Evolutionary conservation across 2,888 invertebrate genomes (phyloP).

Genomic region (Hydriomena furcata): DNA sequence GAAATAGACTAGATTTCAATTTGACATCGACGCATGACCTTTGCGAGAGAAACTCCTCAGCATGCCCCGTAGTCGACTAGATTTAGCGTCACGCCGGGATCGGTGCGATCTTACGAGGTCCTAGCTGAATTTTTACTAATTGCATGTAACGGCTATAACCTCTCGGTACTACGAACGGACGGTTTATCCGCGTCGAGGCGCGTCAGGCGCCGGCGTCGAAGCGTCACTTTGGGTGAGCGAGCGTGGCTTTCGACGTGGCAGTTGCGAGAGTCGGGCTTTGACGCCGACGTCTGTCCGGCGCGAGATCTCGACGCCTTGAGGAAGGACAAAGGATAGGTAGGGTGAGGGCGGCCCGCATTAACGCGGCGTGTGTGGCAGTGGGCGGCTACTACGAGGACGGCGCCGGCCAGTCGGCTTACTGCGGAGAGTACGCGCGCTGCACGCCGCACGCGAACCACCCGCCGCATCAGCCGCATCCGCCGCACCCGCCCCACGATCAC

Average conservation of each 20-base stretch:
- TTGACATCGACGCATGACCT: constrained; percentile 66
- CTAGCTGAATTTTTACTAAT: constrained; percentile 58
- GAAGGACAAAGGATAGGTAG: constrained; percentile 50
- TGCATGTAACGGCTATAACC: constrained; percentile 70
- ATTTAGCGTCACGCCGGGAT: constrained; percentile 43
- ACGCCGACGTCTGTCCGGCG: constrained; percentile 28
- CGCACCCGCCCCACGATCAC: constrained; percentile 55
- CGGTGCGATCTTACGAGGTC: constrained; percentile 44
- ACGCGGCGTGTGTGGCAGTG: constrained; percentile 79
- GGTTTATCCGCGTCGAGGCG: constrained; percentile 17
- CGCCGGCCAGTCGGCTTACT: constrained; percentile 58
- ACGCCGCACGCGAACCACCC: constrained; percentile 53
- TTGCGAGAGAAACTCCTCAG: constrained; percentile 57
- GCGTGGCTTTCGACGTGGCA: constrained; percentile 14
- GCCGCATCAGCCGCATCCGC: constrained; percentile 44
- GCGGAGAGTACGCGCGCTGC: constrained; percentile 73
- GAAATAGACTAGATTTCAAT: constrained; percentile 60
- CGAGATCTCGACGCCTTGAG: constrained; percentile 7
- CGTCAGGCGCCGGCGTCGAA: constrained; percentile 26
- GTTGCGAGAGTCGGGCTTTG: constrained; percentile 21
- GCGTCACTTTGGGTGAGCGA: constrained; percentile 16
- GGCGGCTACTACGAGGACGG: constrained; percentile 80
- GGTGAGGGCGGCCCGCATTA: constrained; percentile 54
- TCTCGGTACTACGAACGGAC: constrained; percentile 22
- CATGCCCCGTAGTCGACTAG: constrained; percentile 70